Evolutionary conservation across 1,140 invertebrate genomes (phyloP), one percentile per base, ranked within the genome.

Genomic region (Nautilus pompilius): DNA sequence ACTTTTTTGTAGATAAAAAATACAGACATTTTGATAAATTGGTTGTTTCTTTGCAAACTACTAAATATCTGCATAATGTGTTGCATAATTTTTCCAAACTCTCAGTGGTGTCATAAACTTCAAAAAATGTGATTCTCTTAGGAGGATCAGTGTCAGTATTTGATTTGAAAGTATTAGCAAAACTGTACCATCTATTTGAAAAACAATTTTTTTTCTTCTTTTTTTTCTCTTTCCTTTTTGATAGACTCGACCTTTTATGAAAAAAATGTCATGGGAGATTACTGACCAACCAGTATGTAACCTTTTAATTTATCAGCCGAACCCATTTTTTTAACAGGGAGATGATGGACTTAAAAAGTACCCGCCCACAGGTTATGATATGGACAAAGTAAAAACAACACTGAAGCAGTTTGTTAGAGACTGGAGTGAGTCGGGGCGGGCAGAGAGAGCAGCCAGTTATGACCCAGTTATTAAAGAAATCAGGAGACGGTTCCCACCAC

Each of bases 371-470:
- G 48, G 60, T 28, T 66, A 83, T 63, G 90, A 90, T 77, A 87
- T 91, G 74, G 90, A 92, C 70, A 93, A 95, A 82, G 92, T 97
- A 3, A 91, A 95, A 78, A 91, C 92, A 29, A 93, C 95, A 4
- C 84, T 99, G 63, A 97, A 97, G 80, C 95, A 98, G 78, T 88
- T 99, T 76, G 92, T 95, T 5, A 84, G 97, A 26, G 97, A 99
- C 82, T 99, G 97, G 97, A 95, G 93, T 73, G 79, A 84, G 0
- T 89, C 90, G 60, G 96, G 96, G 0, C 86, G 86, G 3, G 80
- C 85, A 2, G 97, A 99, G 82, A 84, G 97, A 49, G 84, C 88
- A 29, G 88, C 91, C 24, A 97, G 93, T 79, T 99, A 98, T 82
- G 86, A 89, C 65, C 95, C 93, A 4, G 95, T 99, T 45, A 87